Conservation (phyloP, 2,888 invertebrate genomes). For the Aspidiotus destructor region DNA sequence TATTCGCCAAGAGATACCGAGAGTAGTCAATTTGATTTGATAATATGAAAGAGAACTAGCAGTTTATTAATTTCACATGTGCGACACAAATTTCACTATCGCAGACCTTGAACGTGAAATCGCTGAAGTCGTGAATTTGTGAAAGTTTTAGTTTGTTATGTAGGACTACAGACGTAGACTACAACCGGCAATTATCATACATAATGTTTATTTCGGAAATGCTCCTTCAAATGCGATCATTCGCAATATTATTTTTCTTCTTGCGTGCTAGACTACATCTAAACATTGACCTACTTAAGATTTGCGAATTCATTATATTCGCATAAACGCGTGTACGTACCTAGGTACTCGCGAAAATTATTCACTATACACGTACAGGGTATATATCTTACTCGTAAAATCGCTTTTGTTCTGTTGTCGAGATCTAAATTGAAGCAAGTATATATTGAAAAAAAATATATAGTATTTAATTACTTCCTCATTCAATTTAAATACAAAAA, state of each 20-base stretch:
- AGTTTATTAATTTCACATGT: slow-evolving; percentile 29
- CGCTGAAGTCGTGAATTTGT: slow-evolving; percentile 28
- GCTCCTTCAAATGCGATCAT: background rate
- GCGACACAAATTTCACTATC: slow-evolving; percentile 33
- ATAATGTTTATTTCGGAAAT: slow-evolving; percentile 11
- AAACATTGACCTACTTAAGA: slow-evolving; percentile 7
- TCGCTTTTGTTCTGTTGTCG: too few species aligned
- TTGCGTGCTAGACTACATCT: background rate
- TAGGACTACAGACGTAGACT: slow-evolving; percentile 10
- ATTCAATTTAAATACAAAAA: too few species aligned
- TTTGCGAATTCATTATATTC: background rate
- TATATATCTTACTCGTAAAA: too few species aligned
- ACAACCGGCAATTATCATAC: slow-evolving; percentile 2
- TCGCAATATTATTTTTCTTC: background rate
- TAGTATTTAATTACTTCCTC: too few species aligned
- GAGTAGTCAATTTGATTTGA: slow-evolving; percentile 15
- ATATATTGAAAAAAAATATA: too few species aligned
- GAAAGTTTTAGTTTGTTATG: slow-evolving; percentile 30
- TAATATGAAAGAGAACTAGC: slow-evolving; percentile 20
- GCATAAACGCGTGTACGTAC: background rate
- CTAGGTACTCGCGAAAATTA: too few species aligned
- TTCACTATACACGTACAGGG: too few species aligned
- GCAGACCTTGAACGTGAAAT: slow-evolving; percentile 32
- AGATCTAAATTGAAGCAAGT: too few species aligned
- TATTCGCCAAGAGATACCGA: background rate